Evolutionary conservation across 2,113 vertebrate genomes (phyloP).

Genomic region (Rhinolophus ferrumequinum): DNA sequence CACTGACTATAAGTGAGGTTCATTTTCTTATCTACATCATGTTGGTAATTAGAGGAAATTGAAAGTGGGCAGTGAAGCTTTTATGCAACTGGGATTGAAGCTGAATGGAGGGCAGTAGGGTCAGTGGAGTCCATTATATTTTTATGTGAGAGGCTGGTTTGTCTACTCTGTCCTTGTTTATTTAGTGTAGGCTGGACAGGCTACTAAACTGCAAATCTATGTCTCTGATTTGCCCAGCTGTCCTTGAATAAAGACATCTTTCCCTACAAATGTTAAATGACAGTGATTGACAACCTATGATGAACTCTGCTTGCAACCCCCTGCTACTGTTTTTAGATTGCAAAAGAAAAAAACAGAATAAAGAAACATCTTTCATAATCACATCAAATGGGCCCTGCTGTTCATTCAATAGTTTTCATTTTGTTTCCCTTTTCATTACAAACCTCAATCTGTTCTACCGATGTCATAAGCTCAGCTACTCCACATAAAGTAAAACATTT

Average conservation of each 20-base stretch:
- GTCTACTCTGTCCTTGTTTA: conserved; percentile 90
- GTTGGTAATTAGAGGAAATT: conserved; percentile 95
- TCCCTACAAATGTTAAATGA: conserved; percentile 89
- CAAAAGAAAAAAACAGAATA: conserved; percentile 88
- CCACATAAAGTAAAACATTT: conserved; percentile 37
- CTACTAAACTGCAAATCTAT: conserved; percentile 91
- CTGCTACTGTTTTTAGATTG: conserved; percentile 91
- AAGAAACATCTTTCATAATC: conserved; percentile 90
- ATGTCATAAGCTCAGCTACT: conserved; percentile 74
- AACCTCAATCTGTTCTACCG: conserved; percentile 86
- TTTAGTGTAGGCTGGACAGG: conserved; percentile 90
- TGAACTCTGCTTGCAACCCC: conserved; percentile 89
- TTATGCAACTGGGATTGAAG: conserved; percentile 90
- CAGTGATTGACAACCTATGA: conserved; percentile 91
- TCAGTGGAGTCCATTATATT: conserved; percentile 91
- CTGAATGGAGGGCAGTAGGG: conserved; percentile 90
- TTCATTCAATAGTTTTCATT: conserved; percentile 87
- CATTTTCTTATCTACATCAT: conserved; percentile 93
- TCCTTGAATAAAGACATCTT: conserved; percentile 90
- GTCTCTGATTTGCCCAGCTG: conserved; percentile 93
- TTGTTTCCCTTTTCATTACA: conserved; percentile 85
- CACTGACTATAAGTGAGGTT: conserved; percentile 88
- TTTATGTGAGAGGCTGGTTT: conserved; percentile 88
- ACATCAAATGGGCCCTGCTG: conserved; percentile 89
- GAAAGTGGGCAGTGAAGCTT: conserved; percentile 92